A percentile compares a stretch with the other conserved stretches of the same genome.
Evolutionary conservation across 2,888 invertebrate species (phyloP).

Genomic region (Pandemis cinnamomeana): DNA sequence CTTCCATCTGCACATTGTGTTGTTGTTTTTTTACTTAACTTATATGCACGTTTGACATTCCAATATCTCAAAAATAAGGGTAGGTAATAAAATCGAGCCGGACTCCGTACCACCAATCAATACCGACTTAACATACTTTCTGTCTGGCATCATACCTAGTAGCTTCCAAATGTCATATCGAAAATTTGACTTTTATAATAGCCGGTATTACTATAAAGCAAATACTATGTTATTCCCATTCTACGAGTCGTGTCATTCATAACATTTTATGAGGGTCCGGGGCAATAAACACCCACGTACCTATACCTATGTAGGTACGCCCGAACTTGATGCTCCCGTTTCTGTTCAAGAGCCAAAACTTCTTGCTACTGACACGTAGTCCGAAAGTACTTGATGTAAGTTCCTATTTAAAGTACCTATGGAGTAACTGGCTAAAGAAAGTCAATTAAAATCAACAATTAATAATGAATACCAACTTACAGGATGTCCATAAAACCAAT

Average conservation of each 20-base stretch:
- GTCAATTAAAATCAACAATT: background rate
- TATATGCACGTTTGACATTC: too few species aligned
- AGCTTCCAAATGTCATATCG: background rate
- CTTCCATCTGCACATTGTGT: too few species aligned
- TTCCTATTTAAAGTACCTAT: background rate
- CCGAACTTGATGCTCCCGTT: background rate
- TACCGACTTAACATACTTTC: too few species aligned
- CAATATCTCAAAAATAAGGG: too few species aligned
- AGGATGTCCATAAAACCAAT: too few species aligned
- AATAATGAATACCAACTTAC: too few species aligned
- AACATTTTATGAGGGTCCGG: slow-evolving; percentile 69
- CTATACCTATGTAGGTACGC: slow-evolving; percentile 3
- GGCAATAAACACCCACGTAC: slow-evolving; percentile 61
- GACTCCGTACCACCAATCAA: too few species aligned
- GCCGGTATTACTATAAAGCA: slow-evolving; percentile 41
- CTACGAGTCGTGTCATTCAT: slow-evolving; percentile 71
- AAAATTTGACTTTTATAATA: slow-evolving; percentile 20
- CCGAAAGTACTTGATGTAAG: background rate
- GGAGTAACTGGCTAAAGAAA: background rate
- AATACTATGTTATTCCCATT: slow-evolving; percentile 64
- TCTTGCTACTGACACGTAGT: background rate
- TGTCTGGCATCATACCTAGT: background rate
- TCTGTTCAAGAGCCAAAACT: background rate
- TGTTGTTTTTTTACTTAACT: too few species aligned
- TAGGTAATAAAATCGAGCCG: too few species aligned